Conservation (phyloP, 2,113 vertebrate species). For the Cynopterus brachyotis region DNA sequence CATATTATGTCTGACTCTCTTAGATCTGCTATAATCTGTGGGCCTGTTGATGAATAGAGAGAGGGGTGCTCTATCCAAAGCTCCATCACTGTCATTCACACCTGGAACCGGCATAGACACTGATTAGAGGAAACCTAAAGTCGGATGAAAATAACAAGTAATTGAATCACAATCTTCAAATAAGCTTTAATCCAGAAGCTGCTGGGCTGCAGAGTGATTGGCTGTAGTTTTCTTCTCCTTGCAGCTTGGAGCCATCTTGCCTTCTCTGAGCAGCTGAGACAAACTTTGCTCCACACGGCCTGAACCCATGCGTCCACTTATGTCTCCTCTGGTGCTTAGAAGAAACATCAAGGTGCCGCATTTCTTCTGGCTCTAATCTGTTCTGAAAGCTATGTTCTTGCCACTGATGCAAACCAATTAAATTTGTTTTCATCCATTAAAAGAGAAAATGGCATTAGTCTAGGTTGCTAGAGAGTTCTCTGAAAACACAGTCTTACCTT, state of each 20-base stretch:
- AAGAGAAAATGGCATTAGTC: slow-evolving; percentile 32
- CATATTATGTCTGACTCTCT: slow-evolving; percentile 56
- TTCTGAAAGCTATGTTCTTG: slow-evolving; percentile 7
- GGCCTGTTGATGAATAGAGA: slow-evolving; percentile 54
- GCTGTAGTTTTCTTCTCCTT: not conserved
- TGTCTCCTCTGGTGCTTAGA: not conserved
- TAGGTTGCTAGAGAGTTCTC: not conserved
- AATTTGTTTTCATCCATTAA: slow-evolving; percentile 17
- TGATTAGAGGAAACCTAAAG: slow-evolving; percentile 46
- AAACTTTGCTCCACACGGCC: not conserved
- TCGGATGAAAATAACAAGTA: slow-evolving; percentile 24
- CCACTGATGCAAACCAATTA: not conserved
- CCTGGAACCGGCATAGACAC: not conserved
- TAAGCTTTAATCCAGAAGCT: not conserved
- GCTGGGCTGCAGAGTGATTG: not conserved
- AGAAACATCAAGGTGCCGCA: not conserved
- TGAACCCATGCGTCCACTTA: not conserved
- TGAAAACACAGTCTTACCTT: not conserved
- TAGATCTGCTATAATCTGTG: slow-evolving; percentile 58
- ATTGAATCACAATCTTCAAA: not conserved
- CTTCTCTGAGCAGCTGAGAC: not conserved
- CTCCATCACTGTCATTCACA: not conserved
- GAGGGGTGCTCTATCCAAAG: slow-evolving; percentile 11
- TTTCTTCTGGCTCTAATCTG: not conserved
- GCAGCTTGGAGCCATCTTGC: not conserved